Percentiles rank a stretch among this genome's conserved stretches.
These are phyloP conservation scores for Neuroterus valhalla DNA, from an alignment of 1,140 invertebrate species.

Conservation along the genomic window DNA sequence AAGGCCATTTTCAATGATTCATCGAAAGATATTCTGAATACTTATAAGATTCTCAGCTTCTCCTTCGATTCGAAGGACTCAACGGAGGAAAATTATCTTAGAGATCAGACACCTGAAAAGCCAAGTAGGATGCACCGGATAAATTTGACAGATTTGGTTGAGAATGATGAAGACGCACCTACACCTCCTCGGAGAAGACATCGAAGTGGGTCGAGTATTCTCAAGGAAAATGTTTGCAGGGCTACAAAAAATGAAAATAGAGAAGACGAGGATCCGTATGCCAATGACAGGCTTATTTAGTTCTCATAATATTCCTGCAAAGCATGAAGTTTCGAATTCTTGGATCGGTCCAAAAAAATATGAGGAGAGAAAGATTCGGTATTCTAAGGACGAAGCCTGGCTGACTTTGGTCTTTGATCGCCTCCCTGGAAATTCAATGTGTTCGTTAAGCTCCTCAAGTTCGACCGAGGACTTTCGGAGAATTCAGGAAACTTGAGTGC, in stretches of 20 bases:
- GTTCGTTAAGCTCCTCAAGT: constrained; percentile 1
- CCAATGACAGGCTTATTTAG: constrained; percentile 66
- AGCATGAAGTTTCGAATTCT: constrained; percentile 10
- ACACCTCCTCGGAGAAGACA: constrained; percentile 66
- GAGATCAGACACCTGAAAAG: constrained; percentile 60
- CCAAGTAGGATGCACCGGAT: constrained; percentile 58
- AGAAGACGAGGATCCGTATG: constrained; percentile 37
- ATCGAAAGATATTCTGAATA: background rate
- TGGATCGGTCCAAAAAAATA: background rate
- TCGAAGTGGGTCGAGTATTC: constrained; percentile 52
- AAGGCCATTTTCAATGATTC: background rate
- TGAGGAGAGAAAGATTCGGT: background rate
- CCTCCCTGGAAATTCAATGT: constrained; percentile 8
- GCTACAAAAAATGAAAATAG: constrained; percentile 35
- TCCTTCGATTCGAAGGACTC: constrained; percentile 21
- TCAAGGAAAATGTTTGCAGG: constrained; percentile 37
- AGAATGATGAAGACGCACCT: constrained; percentile 53
- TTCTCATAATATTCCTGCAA: background rate
- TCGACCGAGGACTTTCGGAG: background rate
- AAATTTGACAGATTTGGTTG: constrained; percentile 49
- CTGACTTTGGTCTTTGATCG: background rate
- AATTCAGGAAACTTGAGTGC: constrained; percentile 3
- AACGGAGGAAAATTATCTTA: background rate
- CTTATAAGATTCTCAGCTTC: background rate
- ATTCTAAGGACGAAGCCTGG: background rate